Base-by-base conservation (phyloP, 35 echinoderm and acorn worm species). In the Heliocidaris erythrogramma region DNA sequence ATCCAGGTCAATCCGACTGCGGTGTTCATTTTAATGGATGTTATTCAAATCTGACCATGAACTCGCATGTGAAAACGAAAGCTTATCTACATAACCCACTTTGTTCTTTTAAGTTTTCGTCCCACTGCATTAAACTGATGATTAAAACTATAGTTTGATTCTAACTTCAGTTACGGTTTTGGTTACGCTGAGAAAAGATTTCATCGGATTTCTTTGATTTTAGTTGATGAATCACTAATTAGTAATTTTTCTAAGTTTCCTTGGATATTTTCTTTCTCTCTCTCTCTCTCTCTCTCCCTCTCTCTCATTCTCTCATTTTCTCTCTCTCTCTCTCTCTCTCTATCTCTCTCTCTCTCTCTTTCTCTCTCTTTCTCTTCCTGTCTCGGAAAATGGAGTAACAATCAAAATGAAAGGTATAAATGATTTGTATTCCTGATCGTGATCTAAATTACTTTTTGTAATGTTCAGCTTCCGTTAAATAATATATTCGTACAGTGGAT, bases 181-280 rank as follows among this genome's bases (percentile, higher is more conserved):
- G 65, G 27, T 78, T 78, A 27, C 3, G 65, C 18, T 78, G n/a
- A 78, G 8, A 56, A 56, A 56, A 14, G 52, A 14, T 12, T 12
- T 56, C 52, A 14, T 56, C 52, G 52, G 52, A 56, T 56, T 56
- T 14, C 52, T 56, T 56, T 56, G 52, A 56, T 56, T 5, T 78
- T 78, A 78, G 65, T 78, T n/a, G 65, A 78, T 78, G 65, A 78
- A 78, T 78, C 65, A 78, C 27, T 21, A 78, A 78, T 78, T 78
- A 78, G 65, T 78, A 18, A 78, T 78, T 3, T n/a, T 24, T 69
- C 60, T 69, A 27, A 4, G 16, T 69, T 69, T 69, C 27, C 17
- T 16, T 16, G 61, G 61, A 69, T 69, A 5, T 69, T 27, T 21
- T 5, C 61, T 1, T 69, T 0, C 53, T 69, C 17, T 69, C 61